Conservation (phyloP, 2,888 invertebrate species). For the Mechanitis mazaeus region DNA sequence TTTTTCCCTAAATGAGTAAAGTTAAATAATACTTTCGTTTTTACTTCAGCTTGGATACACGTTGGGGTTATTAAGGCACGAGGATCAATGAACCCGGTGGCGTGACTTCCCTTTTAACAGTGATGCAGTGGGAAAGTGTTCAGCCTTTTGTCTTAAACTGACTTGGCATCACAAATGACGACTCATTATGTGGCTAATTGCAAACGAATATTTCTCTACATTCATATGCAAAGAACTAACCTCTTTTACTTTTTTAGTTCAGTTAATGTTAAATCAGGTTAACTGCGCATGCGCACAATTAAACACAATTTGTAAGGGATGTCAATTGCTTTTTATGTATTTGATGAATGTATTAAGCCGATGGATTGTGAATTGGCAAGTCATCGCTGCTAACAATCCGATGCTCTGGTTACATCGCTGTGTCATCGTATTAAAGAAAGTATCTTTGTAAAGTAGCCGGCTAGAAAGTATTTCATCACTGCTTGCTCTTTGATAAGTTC, state of each 20-base stretch:
- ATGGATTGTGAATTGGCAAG: constrained; percentile 52
- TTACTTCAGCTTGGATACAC: constrained; percentile 7
- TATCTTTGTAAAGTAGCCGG: constrained; percentile 20
- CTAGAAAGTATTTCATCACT: constrained; percentile 16
- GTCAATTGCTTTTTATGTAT: constrained; percentile 26
- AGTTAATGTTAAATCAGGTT: no score
- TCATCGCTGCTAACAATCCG: constrained; percentile 58
- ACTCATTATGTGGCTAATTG: constrained; percentile 45
- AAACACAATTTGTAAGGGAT: no score
- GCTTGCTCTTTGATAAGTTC: constrained; percentile 27
- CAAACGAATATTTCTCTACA: constrained; percentile 52
- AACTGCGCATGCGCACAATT: no score
- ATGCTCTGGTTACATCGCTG: constrained; percentile 50
- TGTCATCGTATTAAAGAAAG: constrained; percentile 35
- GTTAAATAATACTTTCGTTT: constrained; percentile 9
- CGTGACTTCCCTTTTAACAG: constrained; percentile 73
- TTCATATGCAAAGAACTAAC: constrained; percentile 36
- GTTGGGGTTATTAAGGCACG: constrained; percentile 28
- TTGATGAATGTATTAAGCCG: constrained; percentile 38
- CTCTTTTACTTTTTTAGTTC: constrained; percentile 16
- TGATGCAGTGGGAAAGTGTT: constrained; percentile 60
- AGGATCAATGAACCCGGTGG: constrained; percentile 56
- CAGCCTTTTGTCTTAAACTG: constrained; percentile 59
- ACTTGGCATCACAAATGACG: constrained; percentile 26
- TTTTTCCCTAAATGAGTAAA: background rate